A percentile compares a stretch with the other conserved stretches of the same genome.
These are phyloP conservation scores for Aplidium turbinatum DNA, from an alignment of 23 tunicate species.

Conservation along the genomic window DNA sequence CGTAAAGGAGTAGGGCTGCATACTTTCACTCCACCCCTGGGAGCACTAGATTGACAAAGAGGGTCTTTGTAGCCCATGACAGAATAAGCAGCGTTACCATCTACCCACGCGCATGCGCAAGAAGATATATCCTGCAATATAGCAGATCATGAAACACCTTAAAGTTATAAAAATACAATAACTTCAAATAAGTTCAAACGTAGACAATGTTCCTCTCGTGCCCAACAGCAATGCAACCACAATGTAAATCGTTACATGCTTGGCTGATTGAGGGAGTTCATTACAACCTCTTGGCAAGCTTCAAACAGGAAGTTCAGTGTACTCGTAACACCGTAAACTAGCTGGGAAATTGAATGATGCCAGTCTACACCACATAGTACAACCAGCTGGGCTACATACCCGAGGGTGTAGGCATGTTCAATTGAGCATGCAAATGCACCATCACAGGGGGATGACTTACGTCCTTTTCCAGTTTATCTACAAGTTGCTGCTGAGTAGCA, in stretches of 20 bases:
- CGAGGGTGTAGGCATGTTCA: no score
- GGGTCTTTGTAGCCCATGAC: constrained; percentile 37
- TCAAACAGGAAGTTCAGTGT: no score
- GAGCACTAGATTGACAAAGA: constrained; percentile 34
- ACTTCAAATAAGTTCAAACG: no score
- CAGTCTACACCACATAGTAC: background rate
- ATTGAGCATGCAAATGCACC: no score
- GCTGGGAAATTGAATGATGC: background rate
- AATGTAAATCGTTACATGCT: no score
- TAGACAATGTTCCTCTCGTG: no score
- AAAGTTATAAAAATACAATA: no score
- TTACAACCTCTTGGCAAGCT: no score
- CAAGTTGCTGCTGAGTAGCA: constrained; percentile 59
- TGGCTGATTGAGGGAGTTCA: no score
- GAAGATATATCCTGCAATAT: constrained; percentile 69
- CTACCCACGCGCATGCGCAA: constrained; percentile 83
- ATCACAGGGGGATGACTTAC: constrained; percentile 15
- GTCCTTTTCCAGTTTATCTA: constrained; percentile 18
- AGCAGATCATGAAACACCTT: background rate
- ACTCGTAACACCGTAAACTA: no score
- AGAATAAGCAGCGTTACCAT: constrained; percentile 35
- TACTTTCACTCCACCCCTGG: constrained; percentile 52
- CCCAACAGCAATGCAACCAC: no score
- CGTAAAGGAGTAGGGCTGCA: constrained; percentile 53
- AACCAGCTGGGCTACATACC: no score